Evolutionary conservation across 1,140 invertebrate genomes (phyloP).

Genomic region (Polyergus mexicanus): DNA sequence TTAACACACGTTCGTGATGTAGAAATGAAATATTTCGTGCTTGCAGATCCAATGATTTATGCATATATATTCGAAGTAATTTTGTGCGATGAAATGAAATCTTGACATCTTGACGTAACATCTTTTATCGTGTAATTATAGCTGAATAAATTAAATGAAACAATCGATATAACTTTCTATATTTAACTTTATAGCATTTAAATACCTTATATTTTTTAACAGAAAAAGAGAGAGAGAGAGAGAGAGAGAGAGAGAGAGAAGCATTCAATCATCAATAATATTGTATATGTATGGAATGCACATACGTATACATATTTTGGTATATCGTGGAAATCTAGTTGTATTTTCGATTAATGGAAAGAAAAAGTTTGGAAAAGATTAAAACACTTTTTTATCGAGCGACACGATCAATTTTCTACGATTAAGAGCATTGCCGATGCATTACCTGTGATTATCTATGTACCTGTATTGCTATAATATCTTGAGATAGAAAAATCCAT

Average conservation of each 20-base stretch:
- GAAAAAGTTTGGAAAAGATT: conserved; percentile 15
- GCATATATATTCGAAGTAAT: neutral
- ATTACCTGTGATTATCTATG: conserved; percentile 43
- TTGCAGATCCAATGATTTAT: neutral
- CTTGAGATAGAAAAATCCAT: neutral
- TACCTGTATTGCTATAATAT: conserved; percentile 1
- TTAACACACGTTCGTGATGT: neutral
- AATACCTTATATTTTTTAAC: neutral
- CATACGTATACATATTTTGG: neutral
- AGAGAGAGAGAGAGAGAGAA: neutral
- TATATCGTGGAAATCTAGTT: neutral
- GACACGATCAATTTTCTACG: neutral
- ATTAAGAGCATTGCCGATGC: conserved; percentile 20
- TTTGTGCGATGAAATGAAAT: neutral
- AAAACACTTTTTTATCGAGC: conserved; percentile 12
- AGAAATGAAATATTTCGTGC: neutral
- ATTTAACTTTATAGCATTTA: too few relatives aligned
- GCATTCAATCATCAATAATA: neutral
- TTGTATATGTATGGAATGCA: neutral
- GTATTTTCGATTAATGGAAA: neutral
- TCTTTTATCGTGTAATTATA: neutral
- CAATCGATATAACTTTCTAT: neutral
- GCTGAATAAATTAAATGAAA: neutral
- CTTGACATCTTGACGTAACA: neutral
- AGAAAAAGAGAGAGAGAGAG: neutral